Base-by-base conservation (phyloP, 2,797 vertebrate genomes). In the Enteromius unitaeniatus region DNA sequence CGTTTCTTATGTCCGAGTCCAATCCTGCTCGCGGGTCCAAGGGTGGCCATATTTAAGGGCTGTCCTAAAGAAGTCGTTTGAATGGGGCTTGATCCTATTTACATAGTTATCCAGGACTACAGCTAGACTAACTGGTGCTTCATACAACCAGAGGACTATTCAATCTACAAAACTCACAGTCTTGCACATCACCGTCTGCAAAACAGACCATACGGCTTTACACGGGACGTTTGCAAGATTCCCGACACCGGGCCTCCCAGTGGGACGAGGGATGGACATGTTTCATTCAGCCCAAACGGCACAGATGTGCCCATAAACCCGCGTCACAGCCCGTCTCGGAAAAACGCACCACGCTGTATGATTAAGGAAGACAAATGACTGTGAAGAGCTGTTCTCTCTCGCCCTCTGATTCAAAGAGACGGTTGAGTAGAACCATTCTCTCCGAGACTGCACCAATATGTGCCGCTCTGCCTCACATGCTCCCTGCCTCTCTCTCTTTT, bases 341-440 rank as follows among this genome's bases (percentile, higher is more conserved):
- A 88, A 86, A 82, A 65, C 64, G 19, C 64, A 60, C 53, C 58
- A 58, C 58, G 79, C 79, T 68, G 84, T 86, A 82, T 88, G 82
- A 89, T 88, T 86, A 87, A 88, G 86, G 82, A 86, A 88, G 88
- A 89, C 88, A 87, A 88, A 89, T 87, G 84, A 84, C 82, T 86
- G 82, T 83, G 64, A 88, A 85, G 84, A 87, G 84, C 82, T 77
- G 73, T 87, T 88, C 87, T 86, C 87, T 81, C 72, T 84, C 74
- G 62, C 58, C 78, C 72, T 74, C 81, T 88, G 86, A 89, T 89
- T 89, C 84, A 87, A 87, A 84, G 89, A 88, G 87, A 90, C 83
- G 88, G 74, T 88, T 86, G 89, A 89, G 88, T 88, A 81, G 87
- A 90, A 90, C 78, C 82, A 87, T 77, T 85, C 84, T 85, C 79